Evolutionary conservation across 1,140 invertebrate genomes (phyloP), one percentile per base, ranked within the genome.

Genomic region (Macrobrachium nipponense): DNA sequence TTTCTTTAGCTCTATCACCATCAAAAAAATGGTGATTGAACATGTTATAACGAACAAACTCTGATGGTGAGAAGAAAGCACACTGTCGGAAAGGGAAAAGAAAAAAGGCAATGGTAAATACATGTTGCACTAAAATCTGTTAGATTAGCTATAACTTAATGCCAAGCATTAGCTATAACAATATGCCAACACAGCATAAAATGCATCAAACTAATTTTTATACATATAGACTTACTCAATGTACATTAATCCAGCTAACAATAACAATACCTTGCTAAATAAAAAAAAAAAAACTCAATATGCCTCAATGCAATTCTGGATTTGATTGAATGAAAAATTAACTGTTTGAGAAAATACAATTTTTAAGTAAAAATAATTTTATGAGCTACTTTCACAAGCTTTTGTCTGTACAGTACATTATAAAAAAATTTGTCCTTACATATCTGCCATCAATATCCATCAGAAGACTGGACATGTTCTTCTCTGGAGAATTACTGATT

Each of bases 11-110:
- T 87, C 91, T 88, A 11, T 93, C 91, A 0, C 92, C 92, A 89
- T 93, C 93, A 89, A 97, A 97, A 88, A 97, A 96, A 90, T 97
- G 94, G 92, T 97, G 94, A 90, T 98, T 98, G 90, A 97, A 97
- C 93, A 96, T 94, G 90, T 98, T 98, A 90, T 96, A 98, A 92
- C 94, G 95, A 62, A 94, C 93, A 89, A 94, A 97, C 89, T 94
- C 92, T 23, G 93, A 89, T 0, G 94, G 92, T 0, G 93, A 91
- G 89, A 95, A 94, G 90, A 97, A 96, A 78, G 93, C 93, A 70
- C 94, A 92, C 94, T 94, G 89, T 62, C 92, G 91, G 82, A 64
- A 89, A 88, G 89, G 20, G 62, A 86, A 66, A 20, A 6, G 6
- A 15, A 72, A 60, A 72, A 18, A 80, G 58, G 59, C 20, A 58